These are phyloP conservation scores for Platerodrilus igneus DNA, from an alignment of 2,888 invertebrate species.

Conservation along the genomic window DNA sequence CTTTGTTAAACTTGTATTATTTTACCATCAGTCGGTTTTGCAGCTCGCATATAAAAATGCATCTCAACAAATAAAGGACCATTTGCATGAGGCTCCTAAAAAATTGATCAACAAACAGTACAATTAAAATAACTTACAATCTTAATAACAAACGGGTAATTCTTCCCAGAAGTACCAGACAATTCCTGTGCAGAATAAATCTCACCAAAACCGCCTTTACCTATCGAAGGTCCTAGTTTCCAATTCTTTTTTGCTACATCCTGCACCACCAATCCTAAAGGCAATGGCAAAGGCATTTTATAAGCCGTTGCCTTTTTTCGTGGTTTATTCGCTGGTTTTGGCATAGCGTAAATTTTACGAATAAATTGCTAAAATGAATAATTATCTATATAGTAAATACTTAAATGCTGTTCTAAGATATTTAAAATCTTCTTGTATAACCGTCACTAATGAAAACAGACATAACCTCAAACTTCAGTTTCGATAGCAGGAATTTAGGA, in stretches of 20 bases:
- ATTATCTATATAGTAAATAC: no score
- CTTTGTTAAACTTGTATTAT: background rate
- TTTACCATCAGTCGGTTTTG: constrained; percentile 65
- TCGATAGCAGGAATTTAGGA: no score
- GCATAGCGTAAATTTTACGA: no score
- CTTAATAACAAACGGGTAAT: constrained; percentile 70
- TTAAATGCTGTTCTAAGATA: no score
- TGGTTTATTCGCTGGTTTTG: constrained; percentile 35
- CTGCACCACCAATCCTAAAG: constrained; percentile 69
- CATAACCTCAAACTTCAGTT: no score
- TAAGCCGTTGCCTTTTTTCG: constrained; percentile 51
- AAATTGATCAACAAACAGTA: constrained; percentile 18
- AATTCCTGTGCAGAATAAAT: constrained; percentile 78
- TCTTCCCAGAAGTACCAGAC: constrained; percentile 49
- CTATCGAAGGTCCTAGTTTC: constrained; percentile 83
- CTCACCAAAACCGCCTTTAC: constrained; percentile 90
- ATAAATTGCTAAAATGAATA: no score
- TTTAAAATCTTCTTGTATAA: no score
- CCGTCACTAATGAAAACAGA: no score
- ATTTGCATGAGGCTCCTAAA: constrained; percentile 84
- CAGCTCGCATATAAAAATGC: constrained; percentile 80
- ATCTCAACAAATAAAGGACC: constrained; percentile 93
- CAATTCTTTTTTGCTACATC: constrained; percentile 75
- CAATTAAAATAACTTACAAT: constrained; percentile 59
- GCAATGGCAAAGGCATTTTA: constrained; percentile 67